Evolutionary conservation across 2,113 vertebrate genomes (phyloP), one percentile per base, ranked within the genome.

Genomic region (Oostethus manadensis): DNA sequence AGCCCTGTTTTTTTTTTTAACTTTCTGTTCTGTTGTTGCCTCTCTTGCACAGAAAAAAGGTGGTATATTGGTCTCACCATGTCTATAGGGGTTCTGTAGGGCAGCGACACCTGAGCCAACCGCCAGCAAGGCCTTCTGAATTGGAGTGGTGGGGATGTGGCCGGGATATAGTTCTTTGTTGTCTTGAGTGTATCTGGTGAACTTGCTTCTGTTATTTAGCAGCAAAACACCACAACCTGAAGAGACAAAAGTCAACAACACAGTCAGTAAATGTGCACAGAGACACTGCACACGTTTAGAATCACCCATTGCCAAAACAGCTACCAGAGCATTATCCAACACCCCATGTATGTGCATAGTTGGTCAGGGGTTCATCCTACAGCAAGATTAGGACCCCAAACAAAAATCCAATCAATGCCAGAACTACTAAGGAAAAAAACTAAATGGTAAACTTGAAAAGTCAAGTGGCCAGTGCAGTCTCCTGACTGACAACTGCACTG

Each of bases 51-150:
- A 57, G 14, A n/a, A 21, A 48, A 10, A n/a, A n/a, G n/a, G n/a
- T n/a, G n/a, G n/a, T 21, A 11, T 18, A n/a, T 10, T 20, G 7
- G n/a, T 58, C 86, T 91, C 76, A 98, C 97, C 97, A 23, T 99
- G 95, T 66, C 97, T 92, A 76, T 97, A 95, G 0, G 96, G 97
- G 73, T 98, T 62, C 45, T 70, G 90, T 0, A 99, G 89, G 0
- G 94, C 91, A 62, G 92, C 89, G 3, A 89, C 50, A 0, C 95
- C 96, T 0, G 97, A 94, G 29, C 95, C 94, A 0, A 89, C 84
- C 0, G 96, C 92, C 84, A 99, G 60, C 76, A 98, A 74, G 46
- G 74, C 78, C 77, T 96, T 98, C 76, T 98, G 97, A 60, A 95
- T 63, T 2, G 71, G 40, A 47, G 76, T 93, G 17, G 93, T 98